phyloP scores from a whole-genome alignment of 1,140 invertebrate genomes.

The Bombus balteatus region DNA sequence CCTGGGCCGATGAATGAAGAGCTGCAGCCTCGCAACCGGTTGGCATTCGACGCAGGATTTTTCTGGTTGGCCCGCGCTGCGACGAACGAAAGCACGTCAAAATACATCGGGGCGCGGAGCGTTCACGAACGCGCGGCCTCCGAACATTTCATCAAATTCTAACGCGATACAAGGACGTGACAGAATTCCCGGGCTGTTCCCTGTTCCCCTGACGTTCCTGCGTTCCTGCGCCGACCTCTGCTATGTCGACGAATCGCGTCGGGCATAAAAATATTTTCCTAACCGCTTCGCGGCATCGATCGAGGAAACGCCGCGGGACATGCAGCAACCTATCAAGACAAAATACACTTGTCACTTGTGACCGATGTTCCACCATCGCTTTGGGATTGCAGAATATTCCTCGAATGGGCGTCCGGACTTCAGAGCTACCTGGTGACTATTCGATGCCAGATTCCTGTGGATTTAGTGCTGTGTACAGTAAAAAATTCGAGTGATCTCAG shows the following conservation, averaged over 20 bases:
- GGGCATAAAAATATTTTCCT: conserved; percentile 62
- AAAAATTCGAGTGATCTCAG: too few species aligned
- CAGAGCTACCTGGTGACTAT: too few species aligned
- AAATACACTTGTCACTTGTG: conserved; percentile 39
- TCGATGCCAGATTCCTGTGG: too few species aligned
- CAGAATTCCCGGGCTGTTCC: conserved; percentile 53
- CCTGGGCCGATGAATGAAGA: conserved; percentile 20
- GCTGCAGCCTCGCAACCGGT: conserved; percentile 24
- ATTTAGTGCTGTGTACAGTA: background rate
- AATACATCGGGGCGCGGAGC: conserved; percentile 46
- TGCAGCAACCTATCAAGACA: conserved; percentile 3
- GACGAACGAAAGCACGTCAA: conserved; percentile 54
- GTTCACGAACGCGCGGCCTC: conserved; percentile 21
- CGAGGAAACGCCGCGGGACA: conserved; percentile 9
- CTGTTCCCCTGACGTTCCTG: conserved; percentile 16
- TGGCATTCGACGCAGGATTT: conserved; percentile 46
- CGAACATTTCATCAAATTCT: conserved; percentile 68
- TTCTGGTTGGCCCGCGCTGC: conserved; percentile 43
- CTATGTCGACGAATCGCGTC: background rate
- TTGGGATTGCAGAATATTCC: background rate
- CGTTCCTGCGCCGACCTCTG: background rate
- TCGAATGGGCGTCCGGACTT: too few species aligned
- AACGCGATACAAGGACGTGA: conserved; percentile 64
- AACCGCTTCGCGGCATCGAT: conserved; percentile 54
- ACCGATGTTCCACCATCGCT: background rate